Conservation (phyloP, 2,888 invertebrate species). For the Pharmacophagus antenor region DNA sequence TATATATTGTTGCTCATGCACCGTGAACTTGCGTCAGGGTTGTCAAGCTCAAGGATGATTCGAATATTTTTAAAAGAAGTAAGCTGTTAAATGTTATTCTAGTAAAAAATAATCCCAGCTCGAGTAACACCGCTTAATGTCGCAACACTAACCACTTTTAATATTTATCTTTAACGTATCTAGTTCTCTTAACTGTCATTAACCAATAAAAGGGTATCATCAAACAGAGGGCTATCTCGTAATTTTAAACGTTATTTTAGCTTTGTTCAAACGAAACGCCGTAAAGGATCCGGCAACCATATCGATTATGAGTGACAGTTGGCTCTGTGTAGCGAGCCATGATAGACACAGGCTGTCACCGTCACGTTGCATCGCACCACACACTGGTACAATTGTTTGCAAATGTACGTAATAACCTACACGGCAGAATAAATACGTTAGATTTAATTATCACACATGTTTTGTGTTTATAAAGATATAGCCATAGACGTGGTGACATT, state of each 20-base stretch:
- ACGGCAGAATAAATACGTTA: constrained; percentile 18
- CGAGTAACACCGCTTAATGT: background rate
- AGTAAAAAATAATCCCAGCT: background rate
- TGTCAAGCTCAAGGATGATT: background rate
- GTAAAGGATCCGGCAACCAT: constrained; percentile 10
- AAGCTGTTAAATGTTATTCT: background rate
- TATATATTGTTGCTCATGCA: constrained; percentile 19
- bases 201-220: too few relatives aligned
- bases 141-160: too few relatives aligned
- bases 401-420: constrained; percentile 14
- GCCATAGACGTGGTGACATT: background rate
- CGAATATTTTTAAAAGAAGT: background rate
- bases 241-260: background rate
- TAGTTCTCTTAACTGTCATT: too few relatives aligned
- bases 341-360: constrained; percentile 13
- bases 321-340: constrained; percentile 13
- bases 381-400: constrained; percentile 14
- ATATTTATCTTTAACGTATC: too few relatives aligned
- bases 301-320: constrained; percentile 3
- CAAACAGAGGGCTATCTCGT: too few relatives aligned
- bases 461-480: background rate
- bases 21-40: constrained; percentile 14
- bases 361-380: constrained; percentile 5
- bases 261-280: background rate
- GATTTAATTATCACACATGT: constrained; percentile 16